Evolutionary conservation across 2,888 invertebrate genomes (phyloP), one percentile per base, ranked within the genome.

Genomic region (Zaprionus obscuricornis): DNA sequence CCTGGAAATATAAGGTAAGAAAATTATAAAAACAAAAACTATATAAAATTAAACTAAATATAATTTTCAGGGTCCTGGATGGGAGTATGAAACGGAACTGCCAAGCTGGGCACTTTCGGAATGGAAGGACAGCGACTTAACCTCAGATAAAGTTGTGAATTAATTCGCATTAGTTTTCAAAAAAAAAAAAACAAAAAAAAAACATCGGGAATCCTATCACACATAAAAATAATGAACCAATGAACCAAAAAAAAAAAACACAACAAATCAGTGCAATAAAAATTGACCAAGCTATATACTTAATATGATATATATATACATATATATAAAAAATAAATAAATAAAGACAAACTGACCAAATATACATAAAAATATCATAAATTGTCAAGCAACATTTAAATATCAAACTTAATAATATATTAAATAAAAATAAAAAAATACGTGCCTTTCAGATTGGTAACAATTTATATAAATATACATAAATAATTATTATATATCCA

Each of bases 81-180:
- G 98, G 98, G 95, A 96, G 86, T 98, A 96, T 90, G 95, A 96
- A 91, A 97, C 97, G 1, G 94, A 95, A 87, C 91, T 98, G 78
- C 98, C 98, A 0, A 94, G 94, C 49, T 98, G 98, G 98, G 98
- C 98, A 22, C 57, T 52, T 18, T 26, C 40, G n/a, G 63, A 68
- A 2, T 69, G 69, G 69, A 52, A 37, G 17, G 74, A 73, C 10
- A 14, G 37, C 24, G 74, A 69, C 36, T 36, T 39, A 20, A 31
- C 11, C 31, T n/a, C 42, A 8, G 74, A 73, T 4, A 73, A 69
- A 69, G 46, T 56, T 68, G 46, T 51, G 33, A 62, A 49, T 54
- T 50, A 56, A 69, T 18, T 47, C 18, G 39, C 47, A 47, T 47
- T 40, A 45, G 16, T 40, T 50, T 42, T 37, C 11, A 49, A n/a